Evolutionary conservation across 1,140 invertebrate genomes (phyloP).

Genomic region (Macrosteles quadrilineatus): DNA sequence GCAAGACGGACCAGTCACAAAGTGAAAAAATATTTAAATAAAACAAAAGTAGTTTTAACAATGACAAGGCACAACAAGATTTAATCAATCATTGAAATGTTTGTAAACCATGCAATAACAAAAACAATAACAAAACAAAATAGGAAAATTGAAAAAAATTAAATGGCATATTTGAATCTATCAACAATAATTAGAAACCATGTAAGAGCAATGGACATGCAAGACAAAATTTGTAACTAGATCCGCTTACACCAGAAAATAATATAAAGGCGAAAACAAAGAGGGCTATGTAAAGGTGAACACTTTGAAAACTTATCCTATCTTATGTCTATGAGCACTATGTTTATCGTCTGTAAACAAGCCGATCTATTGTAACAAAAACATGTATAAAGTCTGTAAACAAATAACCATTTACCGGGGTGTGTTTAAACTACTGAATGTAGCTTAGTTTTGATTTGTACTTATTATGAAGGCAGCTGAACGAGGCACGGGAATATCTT

Average conservation of each 20-base stretch:
- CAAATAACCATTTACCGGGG: conserved; percentile 19
- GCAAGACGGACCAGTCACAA: not conserved
- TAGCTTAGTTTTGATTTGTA: conserved; percentile 31
- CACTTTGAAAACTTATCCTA: conserved; percentile 15
- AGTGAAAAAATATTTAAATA: not conserved
- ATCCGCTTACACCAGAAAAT: not conserved
- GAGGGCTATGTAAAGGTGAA: not conserved
- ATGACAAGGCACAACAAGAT: not conserved
- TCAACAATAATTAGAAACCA: no score
- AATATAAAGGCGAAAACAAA: conserved; percentile 5
- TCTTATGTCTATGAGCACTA: conserved; percentile 23
- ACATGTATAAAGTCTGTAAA: conserved; percentile 29
- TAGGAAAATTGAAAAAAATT: no score
- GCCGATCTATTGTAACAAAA: conserved; percentile 26
- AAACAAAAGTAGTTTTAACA: no score
- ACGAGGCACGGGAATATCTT: conserved; percentile 14
- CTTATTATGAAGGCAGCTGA: conserved; percentile 28
- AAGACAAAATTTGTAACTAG: not conserved
- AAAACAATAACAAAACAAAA: no score
- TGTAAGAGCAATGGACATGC: no score
- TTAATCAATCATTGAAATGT: not conserved
- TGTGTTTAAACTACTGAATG: conserved; percentile 19
- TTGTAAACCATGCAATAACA: no score
- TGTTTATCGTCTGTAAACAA: conserved; percentile 24
- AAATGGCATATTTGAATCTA: no score